Evolutionary conservation across 2,113 vertebrate genomes (phyloP), one percentile per base, ranked within the genome.

Genomic region (Channa maculata): DNA sequence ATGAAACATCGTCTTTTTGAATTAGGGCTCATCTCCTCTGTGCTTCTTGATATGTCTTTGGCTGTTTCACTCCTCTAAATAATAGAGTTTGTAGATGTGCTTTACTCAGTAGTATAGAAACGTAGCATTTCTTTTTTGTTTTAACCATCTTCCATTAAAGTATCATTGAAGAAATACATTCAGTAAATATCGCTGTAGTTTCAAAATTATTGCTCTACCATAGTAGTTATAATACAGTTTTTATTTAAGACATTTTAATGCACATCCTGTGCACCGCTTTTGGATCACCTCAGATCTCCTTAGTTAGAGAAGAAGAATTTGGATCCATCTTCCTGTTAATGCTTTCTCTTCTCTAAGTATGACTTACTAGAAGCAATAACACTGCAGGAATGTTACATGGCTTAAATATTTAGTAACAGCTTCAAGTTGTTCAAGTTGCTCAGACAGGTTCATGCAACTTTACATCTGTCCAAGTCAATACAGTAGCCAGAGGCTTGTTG

Each of bases 331-430:
- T 66, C 61, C 12, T 37, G 43, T 55, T 33, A 67, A 12, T 71
- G 55, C 64, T 54, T 34, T 53, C 36, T 71, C 71, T 71, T 87
- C 75, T 85, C 73, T 89, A 92, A 58, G 49, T 38, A 52, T 24
- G 84, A 88, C 91, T 90, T 92, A 78, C 58, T 52, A 71, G 75
- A 71, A 71, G 87, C 80, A 50, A 74, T 45, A 63, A 59, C 5
- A 65, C 71, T 79, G 77, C 75, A 75, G 75, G 63, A 75, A 85
- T 82, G 48, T 78, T 60, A 84, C 58, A 64, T 53, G 34, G 39
- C 9, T 74, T 46, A n/a, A 8, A 11, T 5, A 36, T 69, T 44
- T 41, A 34, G 43, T 48, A 55, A 48, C 39, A 75, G 13, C 7
- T 61, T 67, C 53, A 41, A 67, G 45, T 60, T 49, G 58, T 50